These are phyloP conservation scores for Hydractinia symbiolongicarpus DNA, from an alignment of 30 jellyfish, hydroid and myxozoan species.

Conservation along the genomic window DNA sequence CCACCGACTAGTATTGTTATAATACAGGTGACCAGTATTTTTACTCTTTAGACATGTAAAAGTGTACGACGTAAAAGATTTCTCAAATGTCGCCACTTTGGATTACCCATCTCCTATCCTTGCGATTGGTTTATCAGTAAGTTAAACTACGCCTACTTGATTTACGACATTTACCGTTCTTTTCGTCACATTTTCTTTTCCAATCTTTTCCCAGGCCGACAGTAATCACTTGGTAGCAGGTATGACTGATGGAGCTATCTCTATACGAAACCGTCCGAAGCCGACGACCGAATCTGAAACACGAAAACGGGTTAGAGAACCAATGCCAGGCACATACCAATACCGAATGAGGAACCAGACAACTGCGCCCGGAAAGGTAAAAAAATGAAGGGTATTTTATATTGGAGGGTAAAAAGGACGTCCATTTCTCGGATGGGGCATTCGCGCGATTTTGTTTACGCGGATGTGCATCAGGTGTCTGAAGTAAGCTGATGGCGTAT, in stretches of 20 bases:
- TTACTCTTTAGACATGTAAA: constrained; percentile 65
- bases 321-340: constrained; percentile 41
- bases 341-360: constrained; percentile 61
- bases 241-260: constrained; percentile 81
- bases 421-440: too few species aligned
- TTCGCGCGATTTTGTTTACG: too few species aligned
- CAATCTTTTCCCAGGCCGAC: constrained; percentile 39
- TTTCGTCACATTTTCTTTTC: background rate
- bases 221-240: constrained; percentile 81
- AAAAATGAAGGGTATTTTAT: background rate
- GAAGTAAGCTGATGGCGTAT: too few species aligned
- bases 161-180: too few species aligned
- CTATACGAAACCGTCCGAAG: constrained; percentile 27
- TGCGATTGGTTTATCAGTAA: constrained; percentile 87
- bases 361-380: constrained; percentile 58
- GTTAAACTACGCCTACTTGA: background rate
- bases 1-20: too few species aligned
- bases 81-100: constrained; percentile 69
- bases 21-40: background rate
- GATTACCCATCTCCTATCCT: constrained; percentile 83
- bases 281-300: background rate
- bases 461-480: too few species aligned
- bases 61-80: constrained; percentile 77
- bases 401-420: background rate
- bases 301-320: background rate